These are phyloP conservation scores for Falcaria lacertinaria DNA, from an alignment of 2,888 invertebrate species.

Conservation along the genomic window DNA sequence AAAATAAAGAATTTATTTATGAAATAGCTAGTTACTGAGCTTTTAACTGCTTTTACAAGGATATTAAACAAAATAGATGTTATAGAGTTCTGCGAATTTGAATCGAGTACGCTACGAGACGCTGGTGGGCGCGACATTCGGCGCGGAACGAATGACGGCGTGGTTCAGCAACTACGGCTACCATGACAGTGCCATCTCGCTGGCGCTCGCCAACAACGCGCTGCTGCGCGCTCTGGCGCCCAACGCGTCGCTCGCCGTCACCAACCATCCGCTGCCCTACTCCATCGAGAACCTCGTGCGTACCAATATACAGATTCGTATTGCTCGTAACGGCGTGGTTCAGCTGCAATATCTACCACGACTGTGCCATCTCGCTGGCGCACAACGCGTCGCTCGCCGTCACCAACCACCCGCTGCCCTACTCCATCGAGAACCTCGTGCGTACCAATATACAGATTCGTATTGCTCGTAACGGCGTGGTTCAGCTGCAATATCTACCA, in stretches of 20 bases:
- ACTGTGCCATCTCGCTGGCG: too few relatives aligned
- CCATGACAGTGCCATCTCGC: conserved; percentile 85
- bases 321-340: too few relatives aligned
- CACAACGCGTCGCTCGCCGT: too few relatives aligned
- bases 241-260: conserved; percentile 62
- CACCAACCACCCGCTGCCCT: too few relatives aligned
- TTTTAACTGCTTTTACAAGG: neutral
- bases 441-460: too few relatives aligned
- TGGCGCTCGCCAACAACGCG: conserved; percentile 83
- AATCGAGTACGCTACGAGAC: conserved; percentile 71
- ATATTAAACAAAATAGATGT: conserved; percentile 4
- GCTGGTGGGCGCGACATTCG: conserved; percentile 79
- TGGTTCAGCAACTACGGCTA: conserved; percentile 90
- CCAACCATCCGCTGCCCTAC: conserved; percentile 86
- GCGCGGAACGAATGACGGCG: conserved; percentile 71
- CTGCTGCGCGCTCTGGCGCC: conserved; percentile 72
- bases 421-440: too few relatives aligned
- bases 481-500: too few relatives aligned
- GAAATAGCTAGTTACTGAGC: too few relatives aligned
- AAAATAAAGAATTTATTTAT: too few relatives aligned
- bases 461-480: too few relatives aligned
- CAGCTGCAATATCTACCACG: too few relatives aligned
- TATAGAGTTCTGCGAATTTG: conserved; percentile 50
- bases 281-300: conserved; percentile 80
- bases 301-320: conserved; percentile 2